A percentile compares a stretch with the other conserved stretches of the same genome.
Evolutionary conservation across 2,888 invertebrate genomes (phyloP).

Genomic region (Cantharis rustica): DNA sequence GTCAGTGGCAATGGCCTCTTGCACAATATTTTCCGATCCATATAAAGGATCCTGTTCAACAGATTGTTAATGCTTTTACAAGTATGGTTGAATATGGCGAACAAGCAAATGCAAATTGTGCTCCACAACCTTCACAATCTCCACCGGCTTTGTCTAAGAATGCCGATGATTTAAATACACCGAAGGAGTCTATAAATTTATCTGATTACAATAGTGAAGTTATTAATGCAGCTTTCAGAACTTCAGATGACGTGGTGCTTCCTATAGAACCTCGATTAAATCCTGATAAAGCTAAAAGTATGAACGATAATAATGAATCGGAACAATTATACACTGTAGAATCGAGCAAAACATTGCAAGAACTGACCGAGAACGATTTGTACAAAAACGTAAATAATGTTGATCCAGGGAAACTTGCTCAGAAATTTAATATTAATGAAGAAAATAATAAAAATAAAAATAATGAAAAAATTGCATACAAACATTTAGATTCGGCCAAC

Average conservation of each 20-base stretch:
- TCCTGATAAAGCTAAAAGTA: not conserved
- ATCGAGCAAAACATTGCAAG: not conserved
- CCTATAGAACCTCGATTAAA: not conserved
- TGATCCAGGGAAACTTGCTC: not conserved
- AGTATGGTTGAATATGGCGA: slow-evolving; percentile 66
- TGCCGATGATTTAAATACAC: not conserved
- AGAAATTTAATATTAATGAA: not conserved
- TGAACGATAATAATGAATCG: not conserved
- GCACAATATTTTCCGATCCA: slow-evolving; percentile 62
- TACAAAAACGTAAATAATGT: not conserved
- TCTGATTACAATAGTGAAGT: not conserved
- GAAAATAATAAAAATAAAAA: not conserved
- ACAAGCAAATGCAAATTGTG: slow-evolving; percentile 28
- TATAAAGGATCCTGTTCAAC: slow-evolving; percentile 63
- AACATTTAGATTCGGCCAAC: not conserved
- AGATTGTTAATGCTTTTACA: slow-evolving; percentile 60
- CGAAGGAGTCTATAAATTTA: not conserved
- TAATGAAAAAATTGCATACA: not conserved
- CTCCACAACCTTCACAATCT: not conserved
- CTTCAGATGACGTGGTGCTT: not conserved
- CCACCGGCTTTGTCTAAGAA: not conserved
- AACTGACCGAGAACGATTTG: not conserved
- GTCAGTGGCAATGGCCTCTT: slow-evolving; percentile 58
- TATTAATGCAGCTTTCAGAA: not conserved
- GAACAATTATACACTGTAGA: not conserved